Conservation (phyloP, 2,113 vertebrate species). For the Dasyornis broadbenti region DNA sequence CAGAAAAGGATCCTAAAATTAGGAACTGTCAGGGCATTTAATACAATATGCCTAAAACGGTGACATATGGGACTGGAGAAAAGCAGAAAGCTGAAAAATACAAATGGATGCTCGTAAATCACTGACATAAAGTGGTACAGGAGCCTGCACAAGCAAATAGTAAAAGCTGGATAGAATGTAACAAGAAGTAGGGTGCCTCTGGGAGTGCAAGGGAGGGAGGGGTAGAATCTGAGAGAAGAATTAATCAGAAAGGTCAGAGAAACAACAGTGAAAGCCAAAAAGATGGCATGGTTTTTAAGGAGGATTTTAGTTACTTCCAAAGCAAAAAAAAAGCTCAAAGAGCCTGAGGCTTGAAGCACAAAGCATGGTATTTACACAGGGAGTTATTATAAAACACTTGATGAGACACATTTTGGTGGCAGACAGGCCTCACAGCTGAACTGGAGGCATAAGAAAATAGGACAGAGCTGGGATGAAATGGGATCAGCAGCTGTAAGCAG, state of each 20-base stretch:
- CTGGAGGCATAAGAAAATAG: conserved; percentile 26
- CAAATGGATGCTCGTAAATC: background rate
- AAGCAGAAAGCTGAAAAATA: background rate
- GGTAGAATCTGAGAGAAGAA: background rate
- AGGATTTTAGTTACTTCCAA: background rate
- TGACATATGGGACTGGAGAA: background rate
- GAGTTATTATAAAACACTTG: background rate
- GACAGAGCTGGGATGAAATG: conserved; percentile 23
- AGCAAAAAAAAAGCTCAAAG: background rate
- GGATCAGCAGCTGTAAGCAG: conserved; percentile 3
- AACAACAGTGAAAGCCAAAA: background rate
- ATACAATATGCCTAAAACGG: background rate
- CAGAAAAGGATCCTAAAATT: background rate
- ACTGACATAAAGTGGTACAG: background rate
- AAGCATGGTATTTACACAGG: background rate
- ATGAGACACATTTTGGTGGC: background rate
- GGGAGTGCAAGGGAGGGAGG: background rate
- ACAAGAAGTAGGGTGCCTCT: background rate
- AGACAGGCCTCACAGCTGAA: background rate
- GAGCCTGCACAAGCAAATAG: background rate
- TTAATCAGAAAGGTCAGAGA: background rate
- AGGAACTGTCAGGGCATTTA: background rate
- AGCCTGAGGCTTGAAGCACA: background rate
- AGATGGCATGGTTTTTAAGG: background rate
- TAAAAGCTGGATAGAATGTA: background rate